Conservation (phyloP, 2,888 invertebrate genomes). For the Agrochola lychnidis region DNA sequence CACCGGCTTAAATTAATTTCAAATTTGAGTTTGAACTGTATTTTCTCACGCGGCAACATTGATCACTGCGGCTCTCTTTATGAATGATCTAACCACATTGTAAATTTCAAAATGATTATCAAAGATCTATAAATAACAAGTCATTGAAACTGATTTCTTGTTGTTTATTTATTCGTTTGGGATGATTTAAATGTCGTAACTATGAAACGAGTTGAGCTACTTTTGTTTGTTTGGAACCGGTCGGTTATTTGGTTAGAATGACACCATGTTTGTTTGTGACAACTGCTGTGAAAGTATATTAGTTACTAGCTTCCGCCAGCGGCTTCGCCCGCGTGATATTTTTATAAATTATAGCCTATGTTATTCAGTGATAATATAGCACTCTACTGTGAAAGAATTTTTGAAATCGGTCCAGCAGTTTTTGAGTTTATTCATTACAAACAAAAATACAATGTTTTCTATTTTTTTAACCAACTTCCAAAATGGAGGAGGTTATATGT, state of each 20-base stretch:
- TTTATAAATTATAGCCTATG: no score
- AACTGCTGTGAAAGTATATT: no score
- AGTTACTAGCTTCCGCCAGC: no score
- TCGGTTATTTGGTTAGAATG: conserved; percentile 31
- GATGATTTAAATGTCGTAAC: conserved; percentile 69
- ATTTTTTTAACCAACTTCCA: no score
- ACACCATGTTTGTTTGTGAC: neutral
- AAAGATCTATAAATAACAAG: conserved; percentile 71
- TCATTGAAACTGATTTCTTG: conserved; percentile 69
- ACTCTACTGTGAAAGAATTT: no score
- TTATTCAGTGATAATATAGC: no score
- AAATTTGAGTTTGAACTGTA: conserved; percentile 75
- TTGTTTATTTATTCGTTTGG: conserved; percentile 66
- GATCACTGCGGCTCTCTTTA: conserved; percentile 72
- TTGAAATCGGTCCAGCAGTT: no score
- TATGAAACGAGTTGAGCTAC: conserved; percentile 48
- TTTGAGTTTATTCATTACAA: no score
- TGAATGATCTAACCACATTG: conserved; percentile 67
- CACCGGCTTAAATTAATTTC: conserved; percentile 81
- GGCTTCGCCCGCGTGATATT: no score
- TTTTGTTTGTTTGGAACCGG: conserved; percentile 56
- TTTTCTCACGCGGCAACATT: conserved; percentile 81
- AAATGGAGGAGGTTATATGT: no score
- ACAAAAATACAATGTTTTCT: no score
- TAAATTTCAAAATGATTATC: conserved; percentile 74